These are phyloP conservation scores for Chymomyza fuscimana DNA, from an alignment of 2,888 invertebrate species.

Conservation along the genomic window DNA sequence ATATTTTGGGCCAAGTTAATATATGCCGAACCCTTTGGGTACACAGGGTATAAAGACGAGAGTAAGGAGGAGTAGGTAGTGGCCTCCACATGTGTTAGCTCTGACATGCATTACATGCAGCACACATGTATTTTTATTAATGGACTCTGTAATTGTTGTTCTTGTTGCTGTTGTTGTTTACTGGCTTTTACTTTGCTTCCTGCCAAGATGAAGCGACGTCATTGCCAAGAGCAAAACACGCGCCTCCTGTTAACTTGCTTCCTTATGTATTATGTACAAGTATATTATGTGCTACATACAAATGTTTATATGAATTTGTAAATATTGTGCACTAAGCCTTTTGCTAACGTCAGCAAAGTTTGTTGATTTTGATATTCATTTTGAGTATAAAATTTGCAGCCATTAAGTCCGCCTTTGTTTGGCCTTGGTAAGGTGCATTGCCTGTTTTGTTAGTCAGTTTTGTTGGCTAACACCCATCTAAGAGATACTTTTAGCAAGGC, in stretches of 20 bases:
- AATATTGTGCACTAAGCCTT: neutral
- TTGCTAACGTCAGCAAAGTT: neutral
- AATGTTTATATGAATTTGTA: neutral
- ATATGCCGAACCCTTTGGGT: too few relatives aligned
- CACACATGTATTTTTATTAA: neutral
- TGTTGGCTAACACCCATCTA: too few relatives aligned
- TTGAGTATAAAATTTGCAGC: neutral
- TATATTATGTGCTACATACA: neutral
- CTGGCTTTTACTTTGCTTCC: neutral
- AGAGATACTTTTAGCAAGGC: neutral
- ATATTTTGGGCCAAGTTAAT: too few relatives aligned
- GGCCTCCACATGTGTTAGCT: too few relatives aligned
- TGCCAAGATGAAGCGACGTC: neutral
- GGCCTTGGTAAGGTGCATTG: conserved; percentile 16
- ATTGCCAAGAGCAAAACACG: neutral
- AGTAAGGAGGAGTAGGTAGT: neutral
- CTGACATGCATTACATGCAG: neutral
- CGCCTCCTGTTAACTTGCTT: neutral
- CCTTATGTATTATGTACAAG: neutral
- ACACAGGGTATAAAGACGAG: neutral
- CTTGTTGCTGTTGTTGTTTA: neutral
- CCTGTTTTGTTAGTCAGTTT: neutral
- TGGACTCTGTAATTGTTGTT: neutral
- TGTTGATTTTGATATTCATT: neutral
- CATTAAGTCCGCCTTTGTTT: neutral